Conservation (phyloP, 2,888 invertebrate species). For the Melieria omissa region DNA sequence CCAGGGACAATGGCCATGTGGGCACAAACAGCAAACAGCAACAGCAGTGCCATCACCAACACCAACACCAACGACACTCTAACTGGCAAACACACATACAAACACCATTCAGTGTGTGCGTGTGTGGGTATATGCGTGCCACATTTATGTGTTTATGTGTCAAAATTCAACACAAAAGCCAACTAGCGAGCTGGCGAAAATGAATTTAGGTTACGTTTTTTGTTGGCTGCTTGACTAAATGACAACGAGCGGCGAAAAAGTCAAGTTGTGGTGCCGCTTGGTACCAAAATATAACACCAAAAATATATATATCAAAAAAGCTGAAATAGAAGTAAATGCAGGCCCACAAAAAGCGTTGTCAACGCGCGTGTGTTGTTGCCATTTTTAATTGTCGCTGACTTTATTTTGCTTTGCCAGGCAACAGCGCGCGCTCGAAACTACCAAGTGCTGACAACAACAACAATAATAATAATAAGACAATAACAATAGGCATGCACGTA, state of each 20-base stretch:
- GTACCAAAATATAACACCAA: too few relatives aligned
- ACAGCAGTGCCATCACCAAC: not conserved
- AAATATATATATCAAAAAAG: too few relatives aligned
- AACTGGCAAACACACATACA: not conserved
- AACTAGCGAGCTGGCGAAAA: not conserved
- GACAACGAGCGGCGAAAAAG: too few relatives aligned
- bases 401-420: not conserved
- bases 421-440: too few relatives aligned
- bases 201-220: not conserved
- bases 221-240: too few relatives aligned
- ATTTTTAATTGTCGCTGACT: conserved; percentile 13
- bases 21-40: not conserved
- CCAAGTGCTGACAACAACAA: too few relatives aligned
- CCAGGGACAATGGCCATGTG: conserved; percentile 11
- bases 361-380: not conserved
- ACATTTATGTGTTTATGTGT: conserved; percentile 6
- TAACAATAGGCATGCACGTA: too few relatives aligned
- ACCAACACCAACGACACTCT: not conserved
- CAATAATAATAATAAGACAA: too few relatives aligned
- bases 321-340: too few relatives aligned
- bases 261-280: too few relatives aligned
- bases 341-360: not conserved
- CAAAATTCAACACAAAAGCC: not conserved
- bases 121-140: conserved; percentile 33
- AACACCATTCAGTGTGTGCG: conserved; percentile 2